These are phyloP conservation scores for Neosalanx taihuensis DNA, from an alignment of 2,797 vertebrate species.

Conservation along the genomic window DNA sequence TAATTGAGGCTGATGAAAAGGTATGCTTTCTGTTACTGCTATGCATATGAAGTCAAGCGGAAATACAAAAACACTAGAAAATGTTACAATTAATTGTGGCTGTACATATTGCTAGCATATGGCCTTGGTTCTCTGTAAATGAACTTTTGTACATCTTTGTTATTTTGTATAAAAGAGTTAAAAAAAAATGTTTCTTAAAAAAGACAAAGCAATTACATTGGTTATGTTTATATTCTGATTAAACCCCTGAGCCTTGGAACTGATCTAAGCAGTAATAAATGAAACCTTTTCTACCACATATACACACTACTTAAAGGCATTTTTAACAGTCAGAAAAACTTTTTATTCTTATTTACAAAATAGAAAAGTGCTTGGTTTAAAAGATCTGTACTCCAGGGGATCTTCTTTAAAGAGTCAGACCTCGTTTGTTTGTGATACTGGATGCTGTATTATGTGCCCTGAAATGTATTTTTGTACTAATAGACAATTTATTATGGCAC, in stretches of 20 bases:
- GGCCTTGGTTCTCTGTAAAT: slow-evolving; percentile 99
- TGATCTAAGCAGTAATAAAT: slow-evolving; percentile 96
- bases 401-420: slow-evolving; percentile 89
- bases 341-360: slow-evolving; percentile 88
- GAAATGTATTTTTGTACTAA: slow-evolving; percentile 99
- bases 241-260: slow-evolving; percentile 98
- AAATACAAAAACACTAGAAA: slow-evolving; percentile 75
- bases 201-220: slow-evolving; percentile 74
- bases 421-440: slow-evolving; percentile 98
- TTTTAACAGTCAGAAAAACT: slow-evolving; percentile 96
- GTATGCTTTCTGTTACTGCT: slow-evolving; percentile 91
- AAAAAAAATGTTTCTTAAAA: slow-evolving; percentile 84
- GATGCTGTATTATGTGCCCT: slow-evolving; percentile 98
- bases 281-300: slow-evolving; percentile 92
- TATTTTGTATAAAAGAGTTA: slow-evolving; percentile 95
- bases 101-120: slow-evolving; percentile 98
- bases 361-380: slow-evolving; percentile 92
- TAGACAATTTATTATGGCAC: slow-evolving; percentile 99
- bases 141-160: slow-evolving; percentile 99
- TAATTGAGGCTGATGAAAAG: slow-evolving; percentile 77
- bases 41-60: slow-evolving; percentile 87
- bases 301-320: slow-evolving; percentile 84
- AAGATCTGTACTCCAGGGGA: slow-evolving; percentile 87
- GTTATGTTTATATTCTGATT: slow-evolving; percentile 96
- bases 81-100: slow-evolving; percentile 87